phyloP scores from a whole-genome alignment of 2,797 vertebrate species.

The Todus mexicanus region DNA sequence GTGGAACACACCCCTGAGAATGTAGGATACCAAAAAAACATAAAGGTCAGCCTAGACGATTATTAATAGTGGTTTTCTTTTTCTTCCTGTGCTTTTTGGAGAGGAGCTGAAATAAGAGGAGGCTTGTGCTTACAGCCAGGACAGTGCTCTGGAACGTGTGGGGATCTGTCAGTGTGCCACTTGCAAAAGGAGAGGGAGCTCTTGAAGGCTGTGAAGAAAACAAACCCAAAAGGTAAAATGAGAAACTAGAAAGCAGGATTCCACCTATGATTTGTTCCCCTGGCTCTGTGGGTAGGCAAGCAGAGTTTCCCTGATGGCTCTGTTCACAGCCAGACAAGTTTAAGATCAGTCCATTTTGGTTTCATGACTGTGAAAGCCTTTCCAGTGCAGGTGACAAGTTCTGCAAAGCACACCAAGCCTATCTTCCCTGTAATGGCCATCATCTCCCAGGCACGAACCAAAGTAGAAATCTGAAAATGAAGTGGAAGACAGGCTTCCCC shows the following conservation, averaged over 20 bases:
- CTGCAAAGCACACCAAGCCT: background rate
- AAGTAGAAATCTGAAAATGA: background rate
- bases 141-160: background rate
- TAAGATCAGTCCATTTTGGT: background rate
- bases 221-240: background rate
- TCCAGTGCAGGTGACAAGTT: background rate
- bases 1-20: constrained; percentile 48
- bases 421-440: background rate
- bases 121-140: background rate
- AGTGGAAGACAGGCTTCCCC: background rate
- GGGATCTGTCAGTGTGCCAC: background rate
- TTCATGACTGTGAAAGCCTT: background rate
- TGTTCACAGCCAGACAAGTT: background rate
- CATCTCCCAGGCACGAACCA: background rate
- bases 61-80: background rate
- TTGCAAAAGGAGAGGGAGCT: background rate
- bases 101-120: background rate
- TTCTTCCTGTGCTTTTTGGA: background rate
- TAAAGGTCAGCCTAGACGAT: constrained; percentile 11
- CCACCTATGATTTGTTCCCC: background rate
- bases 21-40: constrained; percentile 42
- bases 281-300: background rate
- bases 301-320: background rate
- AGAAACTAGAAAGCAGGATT: background rate
- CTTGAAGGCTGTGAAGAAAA: background rate